Evolutionary conservation across 2,888 invertebrate species (phyloP), one percentile per base, ranked within the genome.

Genomic region (Andrena haemorrhoa): DNA sequence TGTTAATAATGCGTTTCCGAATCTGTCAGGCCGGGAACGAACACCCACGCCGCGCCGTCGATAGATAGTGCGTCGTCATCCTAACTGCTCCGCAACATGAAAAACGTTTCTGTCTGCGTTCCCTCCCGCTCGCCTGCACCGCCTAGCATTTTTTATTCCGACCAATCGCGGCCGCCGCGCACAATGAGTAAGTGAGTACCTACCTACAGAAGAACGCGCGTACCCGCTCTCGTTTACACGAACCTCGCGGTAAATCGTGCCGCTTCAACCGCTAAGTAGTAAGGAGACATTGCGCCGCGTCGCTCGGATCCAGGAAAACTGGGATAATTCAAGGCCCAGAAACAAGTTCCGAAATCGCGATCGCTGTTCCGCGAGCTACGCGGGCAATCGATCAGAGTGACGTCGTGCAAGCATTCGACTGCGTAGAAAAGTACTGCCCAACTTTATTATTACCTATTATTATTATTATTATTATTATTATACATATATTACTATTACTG

Each of bases 1-100:
- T 91, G 92, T 93, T 93, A 94, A 93, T 93, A 93, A 93, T 92
- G 93, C 92, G 91, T 92, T 92, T 92, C 91, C 91, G 92, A 92
- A 90, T 91, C 90, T 91, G 88, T 88, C 89, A 87, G 91, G 83
- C 75, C 84, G 82, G 79, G 86, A 88, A 88, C 89, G 88, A 85
- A 91, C 91, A 91, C 91, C 91, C 91, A 91, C 91, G 91, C 91
- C 65, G 85, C 91, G 91, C 91, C 65, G 85, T 74, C 85, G 88
- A 80, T 68, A 49, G 79, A 88, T 88, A 85, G 80, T 74, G 87
- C 87, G 83, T 76, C 86, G 88, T 88, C 85, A 88, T 88, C 85
- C 82, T 75, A 26, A 60, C 56, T 31, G 75, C 31, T 58, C 75
- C 58, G 69, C 61, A 63, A 23, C 35, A 65, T 58, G 68, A 73